These are phyloP conservation scores for Diploscapter pachys DNA, from an alignment of 1,140 invertebrate genomes.

Conservation along the genomic window DNA sequence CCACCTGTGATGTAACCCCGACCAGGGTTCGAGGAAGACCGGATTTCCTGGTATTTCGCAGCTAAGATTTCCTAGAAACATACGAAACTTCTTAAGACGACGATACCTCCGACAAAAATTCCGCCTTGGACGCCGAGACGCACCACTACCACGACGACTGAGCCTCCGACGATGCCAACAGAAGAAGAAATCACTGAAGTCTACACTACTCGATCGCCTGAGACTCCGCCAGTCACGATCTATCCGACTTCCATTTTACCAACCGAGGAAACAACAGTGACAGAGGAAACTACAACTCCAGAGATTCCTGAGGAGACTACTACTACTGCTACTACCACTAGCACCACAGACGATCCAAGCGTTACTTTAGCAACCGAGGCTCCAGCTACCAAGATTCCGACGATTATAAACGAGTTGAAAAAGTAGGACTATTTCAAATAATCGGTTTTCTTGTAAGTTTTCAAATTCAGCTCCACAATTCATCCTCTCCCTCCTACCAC, in stretches of 20 bases:
- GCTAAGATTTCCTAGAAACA: neutral
- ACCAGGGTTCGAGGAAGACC: conserved; percentile 19
- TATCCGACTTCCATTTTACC: too few relatives aligned
- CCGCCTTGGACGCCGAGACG: conserved; percentile 23
- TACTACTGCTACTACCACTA: conserved; percentile 22
- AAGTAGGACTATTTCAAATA: conserved; percentile 8
- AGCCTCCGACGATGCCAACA: neutral
- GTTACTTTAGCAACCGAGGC: conserved; percentile 3
- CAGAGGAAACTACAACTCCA: conserved; percentile 21
- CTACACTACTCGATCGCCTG: too few relatives aligned
- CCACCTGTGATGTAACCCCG: conserved; percentile 12
- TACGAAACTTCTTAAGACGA: conserved; percentile 28
- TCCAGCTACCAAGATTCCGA: neutral
- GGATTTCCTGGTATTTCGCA: conserved; percentile 20
- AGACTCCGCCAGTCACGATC: too few relatives aligned
- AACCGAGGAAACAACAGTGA: conserved; percentile 3
- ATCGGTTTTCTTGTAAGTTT: neutral
- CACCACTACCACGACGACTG: conserved; percentile 5
- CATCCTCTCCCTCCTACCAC: conserved; percentile 12
- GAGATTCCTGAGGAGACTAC: conserved; percentile 13
- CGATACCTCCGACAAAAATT: conserved; percentile 9
- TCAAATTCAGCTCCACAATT: conserved; percentile 13
- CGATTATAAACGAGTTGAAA: conserved; percentile 3
- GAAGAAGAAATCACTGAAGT: neutral
- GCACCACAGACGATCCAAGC: conserved; percentile 8